A percentile compares a stretch with the other conserved stretches of the same genome.
These are phyloP conservation scores for Athrips mouffetella DNA, from an alignment of 2,888 invertebrate species.

Conservation along the genomic window DNA sequence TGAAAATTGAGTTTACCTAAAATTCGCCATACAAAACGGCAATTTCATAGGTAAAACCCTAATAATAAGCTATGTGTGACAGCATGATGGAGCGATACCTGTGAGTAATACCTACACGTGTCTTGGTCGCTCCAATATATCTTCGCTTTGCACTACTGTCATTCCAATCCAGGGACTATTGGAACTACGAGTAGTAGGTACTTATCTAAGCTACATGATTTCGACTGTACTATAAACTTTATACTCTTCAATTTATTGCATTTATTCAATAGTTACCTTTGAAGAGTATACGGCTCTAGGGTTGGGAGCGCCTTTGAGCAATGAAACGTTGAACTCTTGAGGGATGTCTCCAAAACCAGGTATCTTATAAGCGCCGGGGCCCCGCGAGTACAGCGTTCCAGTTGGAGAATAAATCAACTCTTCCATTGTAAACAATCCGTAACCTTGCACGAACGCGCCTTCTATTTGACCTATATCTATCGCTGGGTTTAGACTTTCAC, in stretches of 20 bases:
- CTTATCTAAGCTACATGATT: no score
- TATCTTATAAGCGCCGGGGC: slow-evolving; percentile 96
- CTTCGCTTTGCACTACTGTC: no score
- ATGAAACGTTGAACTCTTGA: slow-evolving; percentile 92
- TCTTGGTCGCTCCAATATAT: no score
- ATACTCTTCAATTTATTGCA: not conserved
- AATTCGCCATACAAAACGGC: no score
- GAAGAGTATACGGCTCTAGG: slow-evolving; percentile 96
- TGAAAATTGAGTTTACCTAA: no score
- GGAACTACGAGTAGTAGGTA: no score
- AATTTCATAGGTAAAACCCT: no score
- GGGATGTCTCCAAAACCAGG: slow-evolving; percentile 97
- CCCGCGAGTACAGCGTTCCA: slow-evolving; percentile 89
- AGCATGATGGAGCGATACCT: no score
- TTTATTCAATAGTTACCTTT: slow-evolving; percentile 83
- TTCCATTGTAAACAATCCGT: slow-evolving; percentile 94
- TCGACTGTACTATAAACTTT: not conserved
- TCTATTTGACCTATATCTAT: slow-evolving; percentile 98
- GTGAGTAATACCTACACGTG: no score
- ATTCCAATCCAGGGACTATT: no score
- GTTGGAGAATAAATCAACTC: slow-evolving; percentile 92
- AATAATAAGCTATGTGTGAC: no score
- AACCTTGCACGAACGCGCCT: slow-evolving; percentile 96
- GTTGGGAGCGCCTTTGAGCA: slow-evolving; percentile 94
- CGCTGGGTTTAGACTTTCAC: slow-evolving; percentile 96